phyloP scores from a whole-genome alignment of 2,113 vertebrate species.

The Scolopax mira region DNA sequence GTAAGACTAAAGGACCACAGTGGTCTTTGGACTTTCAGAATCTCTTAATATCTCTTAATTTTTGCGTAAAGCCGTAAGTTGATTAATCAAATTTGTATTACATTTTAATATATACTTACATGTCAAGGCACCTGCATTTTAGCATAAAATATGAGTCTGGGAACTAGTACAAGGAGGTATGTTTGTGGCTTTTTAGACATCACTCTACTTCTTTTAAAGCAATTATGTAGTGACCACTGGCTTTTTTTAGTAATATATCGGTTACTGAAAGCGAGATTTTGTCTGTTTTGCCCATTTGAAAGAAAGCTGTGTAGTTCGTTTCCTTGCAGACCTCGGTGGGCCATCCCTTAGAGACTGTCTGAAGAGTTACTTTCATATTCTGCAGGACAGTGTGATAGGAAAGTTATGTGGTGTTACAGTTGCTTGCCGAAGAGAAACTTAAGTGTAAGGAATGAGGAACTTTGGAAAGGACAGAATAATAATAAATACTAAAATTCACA shows the following conservation, averaged over 20 bases:
- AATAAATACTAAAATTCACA: background rate
- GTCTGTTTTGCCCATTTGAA: background rate
- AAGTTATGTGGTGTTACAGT: background rate
- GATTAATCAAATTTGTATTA: background rate
- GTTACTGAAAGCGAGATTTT: background rate
- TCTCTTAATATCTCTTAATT: background rate
- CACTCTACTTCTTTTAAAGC: background rate
- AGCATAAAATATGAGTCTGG: background rate
- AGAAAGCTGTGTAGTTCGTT: background rate
- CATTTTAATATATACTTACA: background rate
- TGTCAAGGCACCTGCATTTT: background rate
- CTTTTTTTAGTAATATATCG: background rate
- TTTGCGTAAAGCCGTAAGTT: background rate
- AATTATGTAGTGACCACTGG: background rate
- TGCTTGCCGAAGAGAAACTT: background rate
- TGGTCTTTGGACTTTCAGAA: background rate
- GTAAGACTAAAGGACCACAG: background rate
- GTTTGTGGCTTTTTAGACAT: background rate
- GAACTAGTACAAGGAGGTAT: background rate
- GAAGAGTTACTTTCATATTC: conserved; percentile 14
- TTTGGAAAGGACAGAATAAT: background rate
- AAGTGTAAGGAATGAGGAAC: background rate
- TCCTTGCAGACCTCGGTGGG: background rate
- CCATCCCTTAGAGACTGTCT: background rate
- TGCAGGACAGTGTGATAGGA: background rate